Percentiles rank a stretch among this genome's conserved stretches.
Conservation (phyloP, 2,888 invertebrate genomes). For the Agonum fuliginosum region DNA sequence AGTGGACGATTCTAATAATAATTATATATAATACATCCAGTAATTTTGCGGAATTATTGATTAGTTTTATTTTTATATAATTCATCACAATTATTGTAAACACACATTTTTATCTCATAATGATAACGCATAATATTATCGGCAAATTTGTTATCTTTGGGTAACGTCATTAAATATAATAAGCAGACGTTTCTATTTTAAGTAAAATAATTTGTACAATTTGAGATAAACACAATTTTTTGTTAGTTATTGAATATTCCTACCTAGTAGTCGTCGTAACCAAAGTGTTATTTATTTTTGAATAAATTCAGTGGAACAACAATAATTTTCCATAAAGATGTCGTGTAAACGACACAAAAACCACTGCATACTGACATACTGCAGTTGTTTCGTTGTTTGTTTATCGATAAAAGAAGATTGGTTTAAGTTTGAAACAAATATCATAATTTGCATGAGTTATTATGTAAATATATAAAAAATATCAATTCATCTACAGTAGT, state of each 20-base stretch:
- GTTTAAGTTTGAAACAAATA: not conserved
- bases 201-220: not conserved
- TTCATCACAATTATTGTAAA: not conserved
- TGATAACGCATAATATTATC: constrained; percentile 24
- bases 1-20: constrained; percentile 46
- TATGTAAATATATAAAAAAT: not conserved
- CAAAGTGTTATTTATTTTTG: too few species aligned
- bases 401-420: not conserved
- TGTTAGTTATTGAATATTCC: too few species aligned
- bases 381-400: not conserved
- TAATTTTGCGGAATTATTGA: constrained; percentile 2
- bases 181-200: constrained; percentile 12
- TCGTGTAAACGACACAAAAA: too few species aligned
- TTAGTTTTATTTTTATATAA: not conserved
- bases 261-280: too few species aligned
- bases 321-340: too few species aligned
- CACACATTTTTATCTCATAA: not conserved
- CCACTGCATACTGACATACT: too few species aligned
- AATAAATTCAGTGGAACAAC: too few species aligned
- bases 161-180: constrained; percentile 25
- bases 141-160: constrained; percentile 3
- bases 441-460: not conserved
- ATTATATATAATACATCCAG: constrained; percentile 8
- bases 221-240: constrained; percentile 17
- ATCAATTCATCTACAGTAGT: not conserved